phyloP scores from a whole-genome alignment of 2,113 vertebrate species.

The Jacana jacana region DNA sequence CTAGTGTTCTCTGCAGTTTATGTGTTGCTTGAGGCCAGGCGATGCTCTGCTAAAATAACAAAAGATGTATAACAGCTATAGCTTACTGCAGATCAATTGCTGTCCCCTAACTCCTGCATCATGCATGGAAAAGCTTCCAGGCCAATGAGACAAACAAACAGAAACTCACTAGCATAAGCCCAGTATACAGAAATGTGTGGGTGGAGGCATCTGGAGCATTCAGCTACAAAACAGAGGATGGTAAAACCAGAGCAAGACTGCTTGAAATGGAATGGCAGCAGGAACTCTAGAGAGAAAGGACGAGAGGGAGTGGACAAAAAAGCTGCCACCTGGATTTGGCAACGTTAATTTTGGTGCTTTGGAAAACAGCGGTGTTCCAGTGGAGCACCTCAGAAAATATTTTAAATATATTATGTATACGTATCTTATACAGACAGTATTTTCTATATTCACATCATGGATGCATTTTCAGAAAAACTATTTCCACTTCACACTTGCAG shows the following conservation, averaged over 20 bases:
- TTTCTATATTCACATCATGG: neutral
- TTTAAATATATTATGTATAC: neutral
- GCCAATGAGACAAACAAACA: neutral
- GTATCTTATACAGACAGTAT: neutral
- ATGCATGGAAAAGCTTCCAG: neutral
- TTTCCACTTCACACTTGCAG: neutral
- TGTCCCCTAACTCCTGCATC: neutral
- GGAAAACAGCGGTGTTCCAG: neutral
- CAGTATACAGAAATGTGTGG: neutral
- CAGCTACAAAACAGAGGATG: neutral
- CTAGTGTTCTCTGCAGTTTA: neutral
- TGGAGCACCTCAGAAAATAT: constrained; percentile 4
- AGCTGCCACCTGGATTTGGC: neutral
- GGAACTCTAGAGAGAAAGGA: neutral
- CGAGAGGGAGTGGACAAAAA: neutral
- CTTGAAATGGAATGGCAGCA: neutral
- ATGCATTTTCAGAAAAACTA: neutral
- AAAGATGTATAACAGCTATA: neutral
- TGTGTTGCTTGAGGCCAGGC: neutral
- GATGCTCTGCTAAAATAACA: neutral
- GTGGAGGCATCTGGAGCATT: neutral
- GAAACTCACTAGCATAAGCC: neutral
- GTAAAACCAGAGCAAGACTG: neutral
- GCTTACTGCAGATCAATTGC: neutral
- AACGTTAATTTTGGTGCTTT: neutral